These are phyloP conservation scores for Enteromius treurensis DNA, from an alignment of 2,797 vertebrate species.

Conservation along the genomic window DNA sequence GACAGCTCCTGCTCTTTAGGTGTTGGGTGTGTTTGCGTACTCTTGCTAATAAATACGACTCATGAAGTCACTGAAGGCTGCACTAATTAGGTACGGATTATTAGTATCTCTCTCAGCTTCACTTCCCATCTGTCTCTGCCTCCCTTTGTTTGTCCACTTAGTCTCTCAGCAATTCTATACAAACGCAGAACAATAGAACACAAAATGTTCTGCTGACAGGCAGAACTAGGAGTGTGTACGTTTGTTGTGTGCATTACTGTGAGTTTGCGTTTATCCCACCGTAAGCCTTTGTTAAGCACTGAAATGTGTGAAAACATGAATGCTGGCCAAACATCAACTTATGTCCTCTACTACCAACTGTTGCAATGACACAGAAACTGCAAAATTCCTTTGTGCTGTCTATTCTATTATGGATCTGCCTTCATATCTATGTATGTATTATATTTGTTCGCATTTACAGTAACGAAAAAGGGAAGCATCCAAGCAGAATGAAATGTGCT, in stretches of 20 bases:
- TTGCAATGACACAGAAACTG: not conserved
- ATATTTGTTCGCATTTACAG: not conserved
- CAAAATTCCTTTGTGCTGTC: not conserved
- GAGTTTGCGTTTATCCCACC: constrained; percentile 4
- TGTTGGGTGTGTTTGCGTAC: not conserved
- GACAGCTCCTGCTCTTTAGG: not conserved
- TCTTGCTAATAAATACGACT: not conserved
- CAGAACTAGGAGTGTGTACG: constrained; percentile 16
- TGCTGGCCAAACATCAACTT: not conserved
- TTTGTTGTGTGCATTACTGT: constrained; percentile 21
- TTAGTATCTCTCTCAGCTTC: constrained; percentile 1
- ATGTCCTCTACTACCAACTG: not conserved
- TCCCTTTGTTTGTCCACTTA: constrained; percentile 28
- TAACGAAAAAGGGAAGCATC: not conserved
- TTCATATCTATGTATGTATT: not conserved
- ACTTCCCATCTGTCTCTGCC: constrained; percentile 16
- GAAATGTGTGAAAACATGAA: constrained; percentile 36
- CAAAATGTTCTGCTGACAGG: constrained; percentile 63
- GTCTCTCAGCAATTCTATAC: constrained; percentile 65
- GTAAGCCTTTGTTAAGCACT: constrained; percentile 30
- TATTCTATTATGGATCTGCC: not conserved
- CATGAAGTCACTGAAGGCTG: not conserved
- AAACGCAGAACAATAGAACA: constrained; percentile 61
- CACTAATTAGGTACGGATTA: not conserved
- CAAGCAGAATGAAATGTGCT: not conserved